phyloP scores from a whole-genome alignment of 2,797 vertebrate species.

The Darevskia nairensis region DNA sequence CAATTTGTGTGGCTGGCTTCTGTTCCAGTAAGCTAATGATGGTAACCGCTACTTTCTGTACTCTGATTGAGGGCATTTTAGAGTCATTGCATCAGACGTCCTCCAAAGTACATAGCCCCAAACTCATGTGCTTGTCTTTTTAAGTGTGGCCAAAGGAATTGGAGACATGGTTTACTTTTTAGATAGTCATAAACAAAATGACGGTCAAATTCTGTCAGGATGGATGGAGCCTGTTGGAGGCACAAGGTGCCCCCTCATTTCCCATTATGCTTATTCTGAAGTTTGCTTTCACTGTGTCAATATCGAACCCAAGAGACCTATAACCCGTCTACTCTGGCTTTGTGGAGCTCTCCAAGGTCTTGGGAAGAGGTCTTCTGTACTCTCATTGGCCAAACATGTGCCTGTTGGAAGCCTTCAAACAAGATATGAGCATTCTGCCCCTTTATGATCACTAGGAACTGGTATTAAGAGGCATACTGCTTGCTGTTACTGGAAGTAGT shows the following conservation, averaged over 20 bases:
- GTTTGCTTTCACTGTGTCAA: background rate
- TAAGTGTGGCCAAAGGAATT: background rate
- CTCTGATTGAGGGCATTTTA: background rate
- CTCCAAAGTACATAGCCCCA: background rate
- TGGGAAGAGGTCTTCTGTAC: background rate
- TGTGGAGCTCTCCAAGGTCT: background rate
- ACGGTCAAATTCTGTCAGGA: background rate
- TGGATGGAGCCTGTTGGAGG: background rate
- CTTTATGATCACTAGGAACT: background rate
- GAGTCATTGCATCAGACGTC: background rate
- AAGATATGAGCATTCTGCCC: background rate
- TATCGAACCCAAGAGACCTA: too few relatives aligned
- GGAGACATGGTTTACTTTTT: background rate
- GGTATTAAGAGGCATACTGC: too few relatives aligned
- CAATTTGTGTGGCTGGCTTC: slow-evolving; percentile 45
- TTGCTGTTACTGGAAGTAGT: too few relatives aligned
- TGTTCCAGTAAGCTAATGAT: slow-evolving; percentile 56
- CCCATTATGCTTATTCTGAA: background rate
- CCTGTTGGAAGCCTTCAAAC: too few relatives aligned
- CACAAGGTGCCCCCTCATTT: background rate
- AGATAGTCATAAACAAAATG: background rate
- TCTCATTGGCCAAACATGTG: too few relatives aligned
- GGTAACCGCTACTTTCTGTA: slow-evolving; percentile 7
- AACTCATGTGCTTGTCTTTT: background rate
- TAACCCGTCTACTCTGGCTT: background rate